These are phyloP conservation scores for Eleginops maclovinus DNA, from an alignment of 2,113 vertebrate species.

Conservation along the genomic window DNA sequence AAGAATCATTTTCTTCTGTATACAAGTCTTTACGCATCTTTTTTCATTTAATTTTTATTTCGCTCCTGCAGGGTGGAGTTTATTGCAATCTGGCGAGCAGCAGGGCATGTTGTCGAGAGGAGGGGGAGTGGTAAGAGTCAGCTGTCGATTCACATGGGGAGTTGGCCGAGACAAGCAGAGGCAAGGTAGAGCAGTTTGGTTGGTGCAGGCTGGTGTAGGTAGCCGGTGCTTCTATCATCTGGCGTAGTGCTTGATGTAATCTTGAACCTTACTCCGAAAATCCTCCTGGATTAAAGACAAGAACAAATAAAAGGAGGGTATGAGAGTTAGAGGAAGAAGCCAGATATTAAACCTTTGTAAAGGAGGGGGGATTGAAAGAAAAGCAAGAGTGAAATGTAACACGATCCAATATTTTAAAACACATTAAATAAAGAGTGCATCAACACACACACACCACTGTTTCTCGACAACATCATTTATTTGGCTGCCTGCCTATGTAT, in stretches of 20 bases:
- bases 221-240: conserved; percentile 89
- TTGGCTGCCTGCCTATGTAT: too few relatives aligned
- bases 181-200: conserved; percentile 73
- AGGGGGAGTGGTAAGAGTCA: conserved; percentile 20
- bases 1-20: conserved; percentile 54
- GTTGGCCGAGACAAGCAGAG: conserved; percentile 66
- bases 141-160: conserved; percentile 59
- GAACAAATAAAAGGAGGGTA: background rate
- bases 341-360: background rate
- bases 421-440: background rate
- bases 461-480: too few relatives aligned
- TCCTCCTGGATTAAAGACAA: conserved; percentile 86
- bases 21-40: conserved; percentile 46
- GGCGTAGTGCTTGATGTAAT: conserved; percentile 94
- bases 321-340: background rate
- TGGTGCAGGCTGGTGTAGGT: conserved; percentile 45
- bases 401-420: background rate
- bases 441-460: too few relatives aligned
- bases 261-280: conserved; percentile 94
- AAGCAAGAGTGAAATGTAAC: background rate
- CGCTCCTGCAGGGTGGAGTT: conserved; percentile 47
- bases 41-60: background rate
- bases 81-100: conserved; percentile 61
- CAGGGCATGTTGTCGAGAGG: conserved; percentile 1
- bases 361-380: background rate